Evolutionary conservation across 2,888 invertebrate genomes (phyloP).

Genomic region (Helicoverpa assulta): DNA sequence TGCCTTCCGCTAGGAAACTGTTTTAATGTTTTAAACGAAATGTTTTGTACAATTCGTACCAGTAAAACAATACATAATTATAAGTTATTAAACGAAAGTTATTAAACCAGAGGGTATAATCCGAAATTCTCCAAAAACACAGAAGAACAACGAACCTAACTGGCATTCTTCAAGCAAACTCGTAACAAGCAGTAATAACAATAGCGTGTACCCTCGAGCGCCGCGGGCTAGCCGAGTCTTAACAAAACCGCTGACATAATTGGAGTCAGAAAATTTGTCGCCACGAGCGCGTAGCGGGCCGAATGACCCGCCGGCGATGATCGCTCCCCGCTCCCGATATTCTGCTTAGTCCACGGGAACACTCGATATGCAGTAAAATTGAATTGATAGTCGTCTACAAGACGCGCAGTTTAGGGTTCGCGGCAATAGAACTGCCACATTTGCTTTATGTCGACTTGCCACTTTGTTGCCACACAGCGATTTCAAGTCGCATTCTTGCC

Average conservation of each 20-base stretch:
- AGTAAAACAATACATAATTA: too few relatives aligned
- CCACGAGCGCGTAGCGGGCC: conserved; percentile 56
- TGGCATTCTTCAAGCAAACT: background rate
- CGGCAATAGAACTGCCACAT: conserved; percentile 46
- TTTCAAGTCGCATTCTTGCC: conserved; percentile 37
- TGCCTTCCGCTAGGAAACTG: background rate
- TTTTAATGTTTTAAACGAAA: background rate
- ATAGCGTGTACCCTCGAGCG: conserved; percentile 26
- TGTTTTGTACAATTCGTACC: background rate
- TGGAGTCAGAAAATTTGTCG: conserved; percentile 56
- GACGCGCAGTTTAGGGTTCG: conserved; percentile 56
- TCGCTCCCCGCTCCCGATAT: conserved; percentile 46
- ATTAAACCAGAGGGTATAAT: background rate
- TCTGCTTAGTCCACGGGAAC: conserved; percentile 64
- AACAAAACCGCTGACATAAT: conserved; percentile 60
- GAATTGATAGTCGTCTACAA: conserved; percentile 63
- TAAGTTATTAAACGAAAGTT: too few relatives aligned
- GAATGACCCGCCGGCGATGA: conserved; percentile 58
- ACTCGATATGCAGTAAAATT: conserved; percentile 74
- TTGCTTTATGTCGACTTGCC: conserved; percentile 52
- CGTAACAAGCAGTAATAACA: conserved; percentile 19
- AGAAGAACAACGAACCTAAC: background rate
- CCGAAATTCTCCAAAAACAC: background rate
- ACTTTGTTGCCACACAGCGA: conserved; percentile 45
- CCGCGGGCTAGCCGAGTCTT: conserved; percentile 52